A percentile compares a stretch with the other conserved stretches of the same genome.
These are phyloP conservation scores for Brachionus paranguensis DNA, from an alignment of 1,140 invertebrate species.

Conservation along the genomic window DNA sequence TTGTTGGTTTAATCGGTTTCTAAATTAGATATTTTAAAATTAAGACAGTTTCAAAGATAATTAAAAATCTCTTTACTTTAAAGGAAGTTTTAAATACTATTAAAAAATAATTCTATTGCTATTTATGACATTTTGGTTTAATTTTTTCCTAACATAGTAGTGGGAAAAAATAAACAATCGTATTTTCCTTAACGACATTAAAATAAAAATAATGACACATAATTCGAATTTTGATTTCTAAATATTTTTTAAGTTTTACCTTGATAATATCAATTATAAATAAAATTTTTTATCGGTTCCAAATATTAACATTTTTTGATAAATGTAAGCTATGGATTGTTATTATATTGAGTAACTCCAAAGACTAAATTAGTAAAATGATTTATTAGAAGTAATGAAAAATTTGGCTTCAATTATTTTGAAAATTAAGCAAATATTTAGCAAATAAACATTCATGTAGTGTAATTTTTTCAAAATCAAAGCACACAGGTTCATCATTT, in stretches of 20 bases:
- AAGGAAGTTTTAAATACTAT: neutral
- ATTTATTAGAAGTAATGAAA: neutral
- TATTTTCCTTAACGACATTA: neutral
- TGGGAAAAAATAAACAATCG: too few relatives aligned
- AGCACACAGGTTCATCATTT: neutral
- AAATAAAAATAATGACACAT: too few relatives aligned
- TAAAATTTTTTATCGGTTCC: neutral
- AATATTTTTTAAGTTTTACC: neutral
- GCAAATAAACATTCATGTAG: neutral
- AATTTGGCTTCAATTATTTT: neutral
- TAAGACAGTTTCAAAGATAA: neutral
- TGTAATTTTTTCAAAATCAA: neutral
- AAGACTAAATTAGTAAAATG: neutral
- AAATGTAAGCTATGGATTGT: neutral
- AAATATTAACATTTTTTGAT: neutral
- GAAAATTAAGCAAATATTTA: neutral
- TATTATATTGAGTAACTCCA: neutral
- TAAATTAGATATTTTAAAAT: neutral
- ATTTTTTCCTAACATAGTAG: too few relatives aligned
- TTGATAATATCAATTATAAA: neutral
- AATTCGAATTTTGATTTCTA: too few relatives aligned
- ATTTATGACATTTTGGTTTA: too few relatives aligned
- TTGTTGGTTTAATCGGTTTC: neutral
- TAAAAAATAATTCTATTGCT: too few relatives aligned
- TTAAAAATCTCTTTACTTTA: neutral